phyloP scores from a whole-genome alignment of 2,888 invertebrate genomes.

The Acronicta alni region DNA sequence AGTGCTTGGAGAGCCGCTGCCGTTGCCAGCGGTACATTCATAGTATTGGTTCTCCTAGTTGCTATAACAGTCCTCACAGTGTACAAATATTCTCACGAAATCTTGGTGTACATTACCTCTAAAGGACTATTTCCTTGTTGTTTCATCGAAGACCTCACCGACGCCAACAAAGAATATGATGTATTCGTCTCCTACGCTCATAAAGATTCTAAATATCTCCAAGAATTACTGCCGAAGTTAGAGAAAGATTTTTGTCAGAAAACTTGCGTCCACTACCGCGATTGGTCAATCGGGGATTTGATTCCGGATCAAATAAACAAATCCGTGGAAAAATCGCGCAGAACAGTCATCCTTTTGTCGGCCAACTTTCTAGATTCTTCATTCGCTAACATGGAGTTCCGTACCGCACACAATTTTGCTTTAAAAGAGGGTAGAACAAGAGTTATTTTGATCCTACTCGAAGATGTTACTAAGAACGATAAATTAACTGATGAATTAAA shows the following conservation, averaged over 20 bases:
- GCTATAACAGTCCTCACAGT: slow-evolving; percentile 15
- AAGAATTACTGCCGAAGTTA: slow-evolving; percentile 25
- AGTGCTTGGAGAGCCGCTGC: slow-evolving; percentile 38
- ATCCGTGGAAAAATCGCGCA: slow-evolving; percentile 35
- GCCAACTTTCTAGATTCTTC: slow-evolving; percentile 70
- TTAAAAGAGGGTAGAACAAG: slow-evolving; percentile 88
- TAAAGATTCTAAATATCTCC: slow-evolving; percentile 15
- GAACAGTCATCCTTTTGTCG: slow-evolving; percentile 55
- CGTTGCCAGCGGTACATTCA: slow-evolving; percentile 33
- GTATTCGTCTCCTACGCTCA: slow-evolving; percentile 35
- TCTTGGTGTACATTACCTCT: slow-evolving; percentile 51
- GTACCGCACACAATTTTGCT: slow-evolving; percentile 85
- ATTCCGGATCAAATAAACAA: slow-evolving; percentile 33
- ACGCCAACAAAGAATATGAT: slow-evolving; percentile 26
- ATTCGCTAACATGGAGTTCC: slow-evolving; percentile 91
- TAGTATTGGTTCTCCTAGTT: slow-evolving; percentile 21
- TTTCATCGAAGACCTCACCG: slow-evolving; percentile 28
- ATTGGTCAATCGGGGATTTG: slow-evolving; percentile 37
- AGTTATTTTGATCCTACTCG: slow-evolving; percentile 91
- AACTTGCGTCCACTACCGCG: slow-evolving; percentile 35
- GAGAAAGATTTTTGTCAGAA: slow-evolving; percentile 37
- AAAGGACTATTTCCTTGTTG: slow-evolving; percentile 40
- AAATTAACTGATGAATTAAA: slow-evolving; percentile 83
- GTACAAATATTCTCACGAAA: slow-evolving; percentile 50
- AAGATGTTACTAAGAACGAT: slow-evolving; percentile 85